A percentile compares a stretch with the other conserved stretches of the same genome.
These are phyloP conservation scores for Hydrophis major DNA, from an alignment of 2,797 vertebrate genomes.

Conservation along the genomic window DNA sequence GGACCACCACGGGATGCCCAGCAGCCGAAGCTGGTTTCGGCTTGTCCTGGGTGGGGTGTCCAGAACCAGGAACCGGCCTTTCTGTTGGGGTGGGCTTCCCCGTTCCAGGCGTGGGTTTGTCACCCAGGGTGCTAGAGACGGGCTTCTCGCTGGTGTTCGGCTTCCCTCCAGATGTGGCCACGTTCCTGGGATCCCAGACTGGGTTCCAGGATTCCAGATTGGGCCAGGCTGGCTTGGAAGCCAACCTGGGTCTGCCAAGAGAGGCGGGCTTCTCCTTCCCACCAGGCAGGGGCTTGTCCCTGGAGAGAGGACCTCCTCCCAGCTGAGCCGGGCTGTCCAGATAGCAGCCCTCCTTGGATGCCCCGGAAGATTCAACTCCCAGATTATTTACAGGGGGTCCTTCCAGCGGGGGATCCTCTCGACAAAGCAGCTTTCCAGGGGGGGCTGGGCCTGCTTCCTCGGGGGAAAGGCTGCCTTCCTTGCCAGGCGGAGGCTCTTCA, in stretches of 20 bases:
- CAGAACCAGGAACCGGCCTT: neutral
- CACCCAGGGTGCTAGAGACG: neutral
- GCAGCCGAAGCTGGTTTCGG: accelerated
- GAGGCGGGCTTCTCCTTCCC: neutral
- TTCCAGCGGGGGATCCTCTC: too few species aligned
- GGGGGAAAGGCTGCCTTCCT: too few species aligned
- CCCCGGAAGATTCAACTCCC: neutral
- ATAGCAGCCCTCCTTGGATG: neutral
- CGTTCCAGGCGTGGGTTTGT: neutral
- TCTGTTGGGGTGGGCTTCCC: neutral
- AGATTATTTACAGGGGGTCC: too few species aligned
- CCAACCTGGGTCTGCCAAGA: accelerated
- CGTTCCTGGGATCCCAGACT: neutral
- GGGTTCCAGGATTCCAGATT: neutral
- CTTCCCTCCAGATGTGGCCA: neutral
- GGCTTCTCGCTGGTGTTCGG: neutral
- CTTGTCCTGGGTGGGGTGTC: neutral
- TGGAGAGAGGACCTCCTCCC: neutral
- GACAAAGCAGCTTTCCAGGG: neutral
- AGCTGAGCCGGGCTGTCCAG: neutral
- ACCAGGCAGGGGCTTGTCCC: accelerated
- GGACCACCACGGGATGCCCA: accelerated
- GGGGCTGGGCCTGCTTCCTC: neutral
- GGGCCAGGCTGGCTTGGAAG: neutral
- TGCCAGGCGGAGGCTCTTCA: neutral